These are phyloP conservation scores for Drosophila trapezifrons DNA, from an alignment of 1,140 invertebrate genomes.

Conservation along the genomic window DNA sequence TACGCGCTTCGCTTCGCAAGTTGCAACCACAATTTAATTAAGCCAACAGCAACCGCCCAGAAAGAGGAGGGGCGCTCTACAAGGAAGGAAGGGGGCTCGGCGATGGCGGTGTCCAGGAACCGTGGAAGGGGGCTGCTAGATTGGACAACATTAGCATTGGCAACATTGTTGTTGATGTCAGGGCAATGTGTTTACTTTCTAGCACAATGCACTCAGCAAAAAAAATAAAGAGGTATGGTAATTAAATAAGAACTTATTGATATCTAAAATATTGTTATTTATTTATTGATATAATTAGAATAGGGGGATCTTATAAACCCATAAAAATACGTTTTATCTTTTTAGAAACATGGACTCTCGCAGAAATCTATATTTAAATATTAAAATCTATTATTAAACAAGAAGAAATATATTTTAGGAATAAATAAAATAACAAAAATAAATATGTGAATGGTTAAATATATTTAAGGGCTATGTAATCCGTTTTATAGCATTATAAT, in stretches of 20 bases:
- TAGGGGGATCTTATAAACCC: neutral
- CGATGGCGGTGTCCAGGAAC: slow-evolving; percentile 12
- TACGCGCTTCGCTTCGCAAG: slow-evolving; percentile 80
- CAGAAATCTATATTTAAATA: neutral
- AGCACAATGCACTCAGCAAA: slow-evolving; percentile 6
- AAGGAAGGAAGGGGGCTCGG: slow-evolving; percentile 6
- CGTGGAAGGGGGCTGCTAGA: slow-evolving; percentile 10
- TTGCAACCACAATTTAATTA: slow-evolving; percentile 81
- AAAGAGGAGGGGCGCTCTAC: slow-evolving; percentile 2
- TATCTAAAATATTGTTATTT: too few species aligned
- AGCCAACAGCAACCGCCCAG: slow-evolving; percentile 72
- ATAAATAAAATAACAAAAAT: neutral
- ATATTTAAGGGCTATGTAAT: neutral
- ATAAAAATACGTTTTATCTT: neutral
- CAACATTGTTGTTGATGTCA: slow-evolving; percentile 58
- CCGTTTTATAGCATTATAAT: too few species aligned
- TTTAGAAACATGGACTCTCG: neutral
- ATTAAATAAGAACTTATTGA: neutral
- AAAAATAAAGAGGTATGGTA: neutral
- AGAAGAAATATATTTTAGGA: too few species aligned
- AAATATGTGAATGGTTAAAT: neutral
- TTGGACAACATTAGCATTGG: slow-evolving; percentile 51
- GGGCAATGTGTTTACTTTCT: slow-evolving; percentile 53
- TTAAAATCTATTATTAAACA: too few species aligned
- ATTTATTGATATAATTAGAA: neutral